phyloP scores from a whole-genome alignment of 2,888 invertebrate species.

The Phyllotreta cruciferae region DNA sequence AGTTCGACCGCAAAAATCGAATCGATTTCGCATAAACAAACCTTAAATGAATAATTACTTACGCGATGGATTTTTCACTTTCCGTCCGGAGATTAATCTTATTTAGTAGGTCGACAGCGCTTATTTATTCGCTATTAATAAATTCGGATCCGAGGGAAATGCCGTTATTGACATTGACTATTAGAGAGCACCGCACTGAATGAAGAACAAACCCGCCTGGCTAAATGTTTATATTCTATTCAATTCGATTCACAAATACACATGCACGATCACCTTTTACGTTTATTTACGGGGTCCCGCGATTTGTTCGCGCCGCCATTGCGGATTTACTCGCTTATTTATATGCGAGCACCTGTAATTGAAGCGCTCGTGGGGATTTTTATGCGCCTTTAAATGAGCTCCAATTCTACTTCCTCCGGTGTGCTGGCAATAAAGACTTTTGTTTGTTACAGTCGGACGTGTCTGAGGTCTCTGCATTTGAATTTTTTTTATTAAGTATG shows the following conservation, averaged over 20 bases:
- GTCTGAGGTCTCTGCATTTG: no score
- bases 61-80: background rate
- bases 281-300: constrained; percentile 20
- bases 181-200: constrained; percentile 31
- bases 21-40: constrained; percentile 2
- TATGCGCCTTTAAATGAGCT: background rate
- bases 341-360: no score
- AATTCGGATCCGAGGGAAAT: constrained; percentile 6
- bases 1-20: background rate
- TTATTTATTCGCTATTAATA: constrained; percentile 16
- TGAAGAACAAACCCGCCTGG: constrained; percentile 32
- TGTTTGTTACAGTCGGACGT: no score
- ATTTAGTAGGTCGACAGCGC: constrained; percentile 24
- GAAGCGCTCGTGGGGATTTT: background rate
- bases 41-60: constrained; percentile 9
- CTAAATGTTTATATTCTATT: constrained; percentile 25
- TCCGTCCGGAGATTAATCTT: constrained; percentile 15
- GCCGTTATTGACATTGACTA: constrained; percentile 34
- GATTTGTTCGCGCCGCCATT: constrained; percentile 13
- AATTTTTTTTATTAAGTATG: no score
- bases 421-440: no score
- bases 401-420: no score
- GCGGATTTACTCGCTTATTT: background rate
- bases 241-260: constrained; percentile 20
- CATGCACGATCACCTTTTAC: constrained; percentile 21